phyloP scores from a whole-genome alignment of 2,797 vertebrate genomes.

The Melanotaenia trifasciata region DNA sequence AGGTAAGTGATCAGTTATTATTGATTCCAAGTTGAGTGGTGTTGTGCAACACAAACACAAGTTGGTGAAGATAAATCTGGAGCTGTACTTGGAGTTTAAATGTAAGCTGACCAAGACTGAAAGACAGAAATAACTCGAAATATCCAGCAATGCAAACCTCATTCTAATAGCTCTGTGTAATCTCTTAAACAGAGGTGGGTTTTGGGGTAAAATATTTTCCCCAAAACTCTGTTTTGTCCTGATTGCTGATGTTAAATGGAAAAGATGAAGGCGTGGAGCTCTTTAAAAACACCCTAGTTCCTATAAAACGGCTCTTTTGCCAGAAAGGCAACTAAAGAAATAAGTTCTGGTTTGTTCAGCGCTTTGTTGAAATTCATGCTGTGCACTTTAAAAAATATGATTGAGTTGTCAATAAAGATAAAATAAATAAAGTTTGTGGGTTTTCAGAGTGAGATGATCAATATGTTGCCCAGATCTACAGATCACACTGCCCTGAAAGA shows the following conservation, averaged over 20 bases:
- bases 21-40: background rate
- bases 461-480: background rate
- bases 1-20: conserved; percentile 75
- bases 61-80: background rate
- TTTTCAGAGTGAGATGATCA: too few species aligned
- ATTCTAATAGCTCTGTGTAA: background rate
- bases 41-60: background rate
- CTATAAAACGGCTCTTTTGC: background rate
- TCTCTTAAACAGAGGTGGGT: background rate
- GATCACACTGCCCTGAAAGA: too few species aligned
- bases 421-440: too few species aligned
- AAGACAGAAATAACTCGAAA: background rate
- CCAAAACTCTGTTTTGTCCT: background rate
- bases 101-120: background rate
- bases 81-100: background rate
- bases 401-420: too few species aligned
- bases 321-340: background rate
- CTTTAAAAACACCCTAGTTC: background rate
- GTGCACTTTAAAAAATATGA: too few species aligned
- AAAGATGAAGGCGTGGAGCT: background rate
- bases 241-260: background rate
- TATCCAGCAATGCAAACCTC: background rate
- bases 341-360: background rate
- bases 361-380: too few species aligned
- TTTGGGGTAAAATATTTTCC: background rate